Evolutionary conservation across 1,140 invertebrate species (phyloP).

Genomic region (Drosophila seguyi): DNA sequence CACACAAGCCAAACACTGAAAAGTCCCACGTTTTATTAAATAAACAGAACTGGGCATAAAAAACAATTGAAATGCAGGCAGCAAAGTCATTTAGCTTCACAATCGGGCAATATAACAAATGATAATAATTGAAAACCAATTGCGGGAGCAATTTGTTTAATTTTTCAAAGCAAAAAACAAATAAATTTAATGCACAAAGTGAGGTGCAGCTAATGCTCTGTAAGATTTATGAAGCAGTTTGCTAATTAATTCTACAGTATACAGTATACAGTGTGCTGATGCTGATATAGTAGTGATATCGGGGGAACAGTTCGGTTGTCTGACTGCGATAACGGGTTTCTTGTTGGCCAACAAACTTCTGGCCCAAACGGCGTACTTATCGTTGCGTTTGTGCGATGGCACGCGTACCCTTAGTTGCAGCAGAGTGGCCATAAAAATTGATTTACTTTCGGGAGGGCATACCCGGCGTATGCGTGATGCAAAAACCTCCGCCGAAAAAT

Average conservation of each 20-base stretch:
- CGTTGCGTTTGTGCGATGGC: conserved; percentile 39
- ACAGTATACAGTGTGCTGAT: not conserved
- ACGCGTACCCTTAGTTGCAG: conserved; percentile 37
- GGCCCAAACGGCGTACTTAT: conserved; percentile 15
- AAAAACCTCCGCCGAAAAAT: conserved; percentile 35
- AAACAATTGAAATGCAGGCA: conserved; percentile 71
- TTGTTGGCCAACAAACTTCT: conserved; percentile 27
- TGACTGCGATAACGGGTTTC: conserved; percentile 34
- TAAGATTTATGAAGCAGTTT: conserved; percentile 33
- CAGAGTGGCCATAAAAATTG: conserved; percentile 69
- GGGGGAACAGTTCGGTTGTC: not conserved
- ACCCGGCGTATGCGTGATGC: conserved; percentile 77
- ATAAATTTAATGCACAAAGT: conserved; percentile 27
- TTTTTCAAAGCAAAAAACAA: conserved; percentile 10
- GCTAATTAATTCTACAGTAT: conserved; percentile 36
- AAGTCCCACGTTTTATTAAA: conserved; percentile 48
- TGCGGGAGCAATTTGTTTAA: conserved; percentile 54
- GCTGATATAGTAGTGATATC: conserved; percentile 7
- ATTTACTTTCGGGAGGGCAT: conserved; percentile 53
- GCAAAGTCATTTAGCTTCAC: conserved; percentile 57
- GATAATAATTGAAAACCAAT: conserved; percentile 56
- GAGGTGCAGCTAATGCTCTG: conserved; percentile 20
- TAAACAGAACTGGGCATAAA: conserved; percentile 18
- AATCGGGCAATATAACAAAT: conserved; percentile 43
- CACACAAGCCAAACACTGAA: conserved; percentile 36